Base-by-base conservation (phyloP, 2,888 invertebrate genomes). In the Andrena camellia region DNA sequence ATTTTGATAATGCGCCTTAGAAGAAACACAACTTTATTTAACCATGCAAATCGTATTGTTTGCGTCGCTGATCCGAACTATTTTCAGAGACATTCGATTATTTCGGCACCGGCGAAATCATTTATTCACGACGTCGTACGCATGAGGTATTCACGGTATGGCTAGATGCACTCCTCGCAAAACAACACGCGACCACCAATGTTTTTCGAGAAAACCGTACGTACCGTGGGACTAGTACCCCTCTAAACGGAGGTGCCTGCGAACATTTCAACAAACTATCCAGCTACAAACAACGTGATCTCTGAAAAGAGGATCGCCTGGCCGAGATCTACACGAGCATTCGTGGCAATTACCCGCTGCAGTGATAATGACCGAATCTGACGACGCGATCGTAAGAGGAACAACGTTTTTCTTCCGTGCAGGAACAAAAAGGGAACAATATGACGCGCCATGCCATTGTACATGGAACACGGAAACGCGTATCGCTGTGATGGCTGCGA, bases 91-190 rank as follows among this genome's bases (percentile, higher is more conserved):
- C 48, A 57, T 78, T 75, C 57, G 26, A 59, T 42, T 76, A 73
- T 73, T 69, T 66, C 60, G 29, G 59, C 68, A 17, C 52, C 76
- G 69, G n/a, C 35, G 20, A 59, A 33, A 84, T 84, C 68, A 76
- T 60, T 72, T 84, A 84, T 84, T 84, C 84, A 84, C 63, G 80
- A 50, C 66, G 57, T 29, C 52, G 42, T 50, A 52, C 31, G 67
- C 57, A n/a, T 20, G 50, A 35, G 54, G 48, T 42, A 73, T 64
- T 67, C 26, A n/a, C 63, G 42, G 42, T 66, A 59, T 60, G 59
- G 52, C 29, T 67, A 71, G 64, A 69, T 69, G 73, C 73, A 59
- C 50, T 68, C 50, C 35, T 63, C 50, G 13, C 23, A 63, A 82
- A 62, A 76, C 59, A 71, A 63, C 23, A 29, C 29, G 29, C 29